Evolutionary conservation across 2,888 invertebrate genomes (phyloP).

Genomic region (Leptothorax acervorum): DNA sequence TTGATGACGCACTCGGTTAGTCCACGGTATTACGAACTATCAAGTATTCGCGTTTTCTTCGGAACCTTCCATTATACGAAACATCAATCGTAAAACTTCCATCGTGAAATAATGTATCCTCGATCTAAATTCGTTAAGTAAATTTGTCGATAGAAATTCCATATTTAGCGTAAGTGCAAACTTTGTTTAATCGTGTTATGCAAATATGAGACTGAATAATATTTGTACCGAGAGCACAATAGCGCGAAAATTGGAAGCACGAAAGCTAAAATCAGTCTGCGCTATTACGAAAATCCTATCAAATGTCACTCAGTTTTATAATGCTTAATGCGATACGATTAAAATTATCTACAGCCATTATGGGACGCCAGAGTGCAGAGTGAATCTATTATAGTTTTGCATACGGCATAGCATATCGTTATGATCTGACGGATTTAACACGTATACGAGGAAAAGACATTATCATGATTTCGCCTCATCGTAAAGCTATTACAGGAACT

Average conservation of each 20-base stretch:
- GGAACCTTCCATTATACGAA: not conserved
- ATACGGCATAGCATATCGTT: not conserved
- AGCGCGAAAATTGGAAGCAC: not conserved
- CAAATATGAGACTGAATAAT: constrained; percentile 1
- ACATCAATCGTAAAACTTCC: not conserved
- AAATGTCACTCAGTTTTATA: constrained; percentile 6
- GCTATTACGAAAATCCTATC: not conserved
- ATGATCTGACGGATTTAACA: constrained; percentile 22
- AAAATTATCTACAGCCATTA: constrained; percentile 12
- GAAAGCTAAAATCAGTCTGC: not conserved
- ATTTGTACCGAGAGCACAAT: constrained; percentile 15
- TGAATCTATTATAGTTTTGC: not conserved
- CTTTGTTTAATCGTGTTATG: constrained; percentile 7
- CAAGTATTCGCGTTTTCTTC: not conserved
- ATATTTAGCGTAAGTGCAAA: constrained; percentile 2
- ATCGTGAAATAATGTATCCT: not conserved
- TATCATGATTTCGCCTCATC: not conserved
- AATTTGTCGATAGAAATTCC: constrained; percentile 1
- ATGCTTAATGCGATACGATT: not conserved
- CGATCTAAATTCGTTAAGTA: not conserved
- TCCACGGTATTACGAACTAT: not conserved
- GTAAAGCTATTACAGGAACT: not conserved
- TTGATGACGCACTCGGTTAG: constrained; percentile 50
- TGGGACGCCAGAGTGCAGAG: not conserved
- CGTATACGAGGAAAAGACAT: constrained; percentile 6